Base-by-base conservation (phyloP, 2,797 vertebrate genomes). In the Rousettus madagascariensis region DNA sequence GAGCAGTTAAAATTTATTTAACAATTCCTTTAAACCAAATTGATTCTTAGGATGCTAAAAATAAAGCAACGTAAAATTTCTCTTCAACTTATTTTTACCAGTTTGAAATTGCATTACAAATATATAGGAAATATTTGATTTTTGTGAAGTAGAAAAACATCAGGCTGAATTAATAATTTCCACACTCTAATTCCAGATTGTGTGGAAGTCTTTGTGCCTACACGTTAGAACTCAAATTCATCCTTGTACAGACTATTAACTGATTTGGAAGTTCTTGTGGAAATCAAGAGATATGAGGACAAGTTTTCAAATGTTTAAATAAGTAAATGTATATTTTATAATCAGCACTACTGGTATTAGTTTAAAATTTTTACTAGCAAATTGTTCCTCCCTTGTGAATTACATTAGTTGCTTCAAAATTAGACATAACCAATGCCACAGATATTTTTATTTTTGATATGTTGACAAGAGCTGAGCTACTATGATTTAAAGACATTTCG, bases 221-320 rank as follows among this genome's bases (percentile, higher is more conserved):
- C 3, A 66, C 1, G 24, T 94, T 77, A 80, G 19, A 94, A 8
- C 36, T 93, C 80, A 90, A 49, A 79, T 87, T 93, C 30, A 46
- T 85, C 30, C 43, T 95, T 92, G 6, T 15, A 10, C 69, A 74
- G 24, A 30, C 51, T 19, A 85, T 83, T 93, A 65, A 90, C 26
- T 78, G 77, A 90, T 74, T 80, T 93, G 41, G 46, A 96, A 93
- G 26, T 90, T 36, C 57, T 90, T 71, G 43, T 61, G 26, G 75
- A 16, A 91, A 87, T 91, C 26, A 53, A 90, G 57, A 92, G 46
- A 94, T 53, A 90, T 87, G 55, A 90, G n/a, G 30, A 43, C 53
- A 55, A 90, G 16, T 82, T 96, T 97, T 93, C 30, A 96, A 91
- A 83, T 57, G 7, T 91, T 61, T 88, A 95, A 91, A 51, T 95